phyloP scores from a whole-genome alignment of 2,888 invertebrate genomes.

The Drosophila tripunctata region DNA sequence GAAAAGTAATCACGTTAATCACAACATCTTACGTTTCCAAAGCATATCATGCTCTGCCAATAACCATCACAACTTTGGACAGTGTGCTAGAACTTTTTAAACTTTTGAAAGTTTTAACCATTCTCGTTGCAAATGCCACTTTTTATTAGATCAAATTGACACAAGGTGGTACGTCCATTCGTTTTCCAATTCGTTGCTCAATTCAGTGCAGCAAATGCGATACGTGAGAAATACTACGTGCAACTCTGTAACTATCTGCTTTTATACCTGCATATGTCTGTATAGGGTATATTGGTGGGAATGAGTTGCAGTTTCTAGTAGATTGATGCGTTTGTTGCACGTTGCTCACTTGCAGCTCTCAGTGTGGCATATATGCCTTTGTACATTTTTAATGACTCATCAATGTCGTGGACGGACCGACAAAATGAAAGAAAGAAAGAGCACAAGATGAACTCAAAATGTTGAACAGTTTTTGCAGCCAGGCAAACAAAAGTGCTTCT shows the following conservation, averaged over 20 bases:
- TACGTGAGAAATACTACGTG: conserved; percentile 13
- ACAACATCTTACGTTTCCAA: background rate
- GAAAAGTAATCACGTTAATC: no score
- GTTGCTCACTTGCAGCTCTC: conserved; percentile 26
- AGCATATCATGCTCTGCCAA: background rate
- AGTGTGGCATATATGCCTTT: conserved; percentile 37
- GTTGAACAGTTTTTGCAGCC: background rate
- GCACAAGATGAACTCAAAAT: background rate
- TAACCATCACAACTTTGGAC: background rate
- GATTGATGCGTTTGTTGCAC: conserved; percentile 5
- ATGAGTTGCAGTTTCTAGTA: background rate
- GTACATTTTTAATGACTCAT: conserved; percentile 41
- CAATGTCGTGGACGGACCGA: conserved; percentile 18
- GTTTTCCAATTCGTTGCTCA: conserved; percentile 36
- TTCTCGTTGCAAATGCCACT: conserved; percentile 52
- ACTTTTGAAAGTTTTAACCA: conserved; percentile 18
- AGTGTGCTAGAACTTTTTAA: background rate
- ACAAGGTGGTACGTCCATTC: conserved; percentile 32
- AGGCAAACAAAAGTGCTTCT: conserved; percentile 11
- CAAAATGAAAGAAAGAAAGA: background rate
- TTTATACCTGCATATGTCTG: background rate
- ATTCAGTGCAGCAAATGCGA: conserved; percentile 9
- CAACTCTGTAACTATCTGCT: background rate
- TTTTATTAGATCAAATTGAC: conserved; percentile 74
- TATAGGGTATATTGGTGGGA: background rate